Percentiles rank a stretch among this genome's conserved stretches.
These are phyloP conservation scores for Eurytoma adleriae DNA, from an alignment of 2,888 invertebrate species.

Conservation along the genomic window DNA sequence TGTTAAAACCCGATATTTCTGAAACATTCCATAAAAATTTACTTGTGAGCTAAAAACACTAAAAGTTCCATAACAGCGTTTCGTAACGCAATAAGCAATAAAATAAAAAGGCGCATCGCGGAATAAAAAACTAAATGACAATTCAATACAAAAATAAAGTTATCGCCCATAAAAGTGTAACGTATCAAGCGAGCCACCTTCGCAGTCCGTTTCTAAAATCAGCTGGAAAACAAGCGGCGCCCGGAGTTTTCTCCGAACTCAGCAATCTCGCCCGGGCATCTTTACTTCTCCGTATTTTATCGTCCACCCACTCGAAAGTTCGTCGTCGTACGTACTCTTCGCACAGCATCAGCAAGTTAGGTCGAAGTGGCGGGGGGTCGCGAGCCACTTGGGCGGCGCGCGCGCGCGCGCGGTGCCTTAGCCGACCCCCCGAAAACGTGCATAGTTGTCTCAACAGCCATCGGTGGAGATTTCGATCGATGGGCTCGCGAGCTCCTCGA, in stretches of 20 bases:
- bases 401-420: background rate
- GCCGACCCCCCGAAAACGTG: slow-evolving; percentile 23
- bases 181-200: background rate
- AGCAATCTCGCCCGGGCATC: slow-evolving; percentile 12
- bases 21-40: no score
- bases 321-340: background rate
- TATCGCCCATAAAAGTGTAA: no score
- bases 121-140: no score
- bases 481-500: slow-evolving; percentile 23
- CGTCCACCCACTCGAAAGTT: slow-evolving; percentile 24
- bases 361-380: background rate
- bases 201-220: background rate
- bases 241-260: slow-evolving; percentile 8
- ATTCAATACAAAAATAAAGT: no score
- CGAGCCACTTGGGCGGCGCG: background rate
- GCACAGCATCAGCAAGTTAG: slow-evolving; percentile 37
- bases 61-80: no score
- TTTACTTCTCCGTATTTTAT: slow-evolving; percentile 11
- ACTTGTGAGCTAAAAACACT: no score
- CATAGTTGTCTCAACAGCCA: slow-evolving; percentile 43
- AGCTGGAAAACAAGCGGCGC: background rate
- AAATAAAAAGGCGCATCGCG: no score
- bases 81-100: no score
- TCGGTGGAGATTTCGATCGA: slow-evolving; percentile 42
- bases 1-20: no score